phyloP scores from a whole-genome alignment of 2,888 invertebrate species.

The Gandaritis pyraliata region DNA sequence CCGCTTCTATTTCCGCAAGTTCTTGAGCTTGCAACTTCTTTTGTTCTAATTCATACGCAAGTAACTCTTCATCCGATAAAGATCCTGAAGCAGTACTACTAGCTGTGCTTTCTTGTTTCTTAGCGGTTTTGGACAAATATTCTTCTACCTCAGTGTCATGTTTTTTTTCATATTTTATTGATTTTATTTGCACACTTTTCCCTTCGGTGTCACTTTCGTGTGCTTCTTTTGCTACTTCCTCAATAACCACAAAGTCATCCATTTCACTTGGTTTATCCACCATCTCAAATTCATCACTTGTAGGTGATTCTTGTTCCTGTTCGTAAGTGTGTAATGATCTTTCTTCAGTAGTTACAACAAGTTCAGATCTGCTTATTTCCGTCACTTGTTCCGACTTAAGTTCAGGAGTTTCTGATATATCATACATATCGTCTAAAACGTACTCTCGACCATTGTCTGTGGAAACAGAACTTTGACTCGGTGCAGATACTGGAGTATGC shows the following conservation, averaged over 20 bases:
- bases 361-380: constrained; percentile 83
- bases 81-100: constrained; percentile 83
- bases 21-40: constrained; percentile 77
- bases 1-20: constrained; percentile 86
- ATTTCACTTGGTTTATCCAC: constrained; percentile 94
- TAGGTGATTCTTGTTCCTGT: constrained; percentile 89
- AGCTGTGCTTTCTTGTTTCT: constrained; percentile 83
- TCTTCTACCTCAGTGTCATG: constrained; percentile 89
- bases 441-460: constrained; percentile 87
- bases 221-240: constrained; percentile 94
- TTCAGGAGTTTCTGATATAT: constrained; percentile 85
- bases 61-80: constrained; percentile 85
- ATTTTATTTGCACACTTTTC: constrained; percentile 89
- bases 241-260: constrained; percentile 94
- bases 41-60: constrained; percentile 89
- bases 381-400: constrained; percentile 77
- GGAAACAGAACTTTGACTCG: constrained; percentile 87
- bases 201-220: constrained; percentile 93
- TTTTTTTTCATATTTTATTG: constrained; percentile 81
- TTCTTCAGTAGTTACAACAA: constrained; percentile 86
- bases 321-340: constrained; percentile 80
- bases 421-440: constrained; percentile 84
- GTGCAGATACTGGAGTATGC: constrained; percentile 85
- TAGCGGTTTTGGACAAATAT: constrained; percentile 88
- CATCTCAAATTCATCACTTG: constrained; percentile 94